Base-by-base conservation (phyloP, 2,113 vertebrate genomes). In the Etia nguti region DNA sequence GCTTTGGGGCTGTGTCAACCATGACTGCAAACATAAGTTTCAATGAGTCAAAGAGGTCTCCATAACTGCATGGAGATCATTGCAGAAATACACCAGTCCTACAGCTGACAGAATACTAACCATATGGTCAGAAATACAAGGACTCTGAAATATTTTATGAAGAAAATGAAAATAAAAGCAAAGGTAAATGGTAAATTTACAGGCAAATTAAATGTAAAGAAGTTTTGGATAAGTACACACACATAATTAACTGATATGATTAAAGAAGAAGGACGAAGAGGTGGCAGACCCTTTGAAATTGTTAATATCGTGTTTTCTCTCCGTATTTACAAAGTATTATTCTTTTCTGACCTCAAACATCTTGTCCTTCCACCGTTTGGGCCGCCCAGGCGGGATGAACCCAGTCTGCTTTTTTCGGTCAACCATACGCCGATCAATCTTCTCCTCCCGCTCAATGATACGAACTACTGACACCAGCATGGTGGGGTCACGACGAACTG, bases 381-480 rank as follows among this genome's bases (percentile, higher is more conserved):
- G 98, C 81, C 98, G 95, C 26, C 98, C 98, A 0, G 98, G 98
- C 8, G 99, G 98, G 60, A 99, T 97, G 82, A 99, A 99, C 1
- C 97, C 97, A 1, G 97, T 97, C 93, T 99, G 98, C 73, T 98
- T 98, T 86, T 98, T 97, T 18, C 98, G 96, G 92, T 99, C 99
- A 29, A 98, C 95, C 97, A 98, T 98, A 15, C 97, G 97, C 2
- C 97, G 97, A 88, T 99, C 98, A 1, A 98, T 97, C 92, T 97
- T 99, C 90, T 99, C 98, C 89, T 99, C 99, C 1, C 99, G 96
- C 87, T 99, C 99, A 56, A 99, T 99, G 93, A 99, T 97, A n/a
- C 99, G 97, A 68, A 99, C 96, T 2, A 98, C 98, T 0, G 98
- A 99, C 89, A 99, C 99, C 75, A 99, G 94, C 95, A 99, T 96